Base-by-base conservation (phyloP, 2,797 vertebrate species). In the Meda fulgida region DNA sequence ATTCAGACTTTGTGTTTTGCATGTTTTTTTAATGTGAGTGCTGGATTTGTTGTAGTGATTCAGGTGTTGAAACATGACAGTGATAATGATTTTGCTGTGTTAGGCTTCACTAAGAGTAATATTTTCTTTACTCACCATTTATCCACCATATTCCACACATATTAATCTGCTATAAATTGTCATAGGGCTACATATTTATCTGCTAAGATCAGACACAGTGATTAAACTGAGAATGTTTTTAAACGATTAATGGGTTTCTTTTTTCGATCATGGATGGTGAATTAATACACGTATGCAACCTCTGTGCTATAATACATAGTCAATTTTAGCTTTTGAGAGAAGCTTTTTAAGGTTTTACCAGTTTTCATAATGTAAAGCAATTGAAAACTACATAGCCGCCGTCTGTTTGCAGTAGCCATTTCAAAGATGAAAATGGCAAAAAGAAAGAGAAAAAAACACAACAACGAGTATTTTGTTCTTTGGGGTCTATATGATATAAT, bases 21-120 rank as follows among this genome's bases (percentile, higher is more conserved):
- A 69, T 55, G 36, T 67, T 67, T 19, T 75, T 66, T 58, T n/a
- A 58, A 51, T 72, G 48, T 23, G 72, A 40, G n/a, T 78, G 13
- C 26, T 60, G 58, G 11, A n/a, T 58, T 13, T 58, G 11, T 60
- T 29, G 29, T 29, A 63, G 13, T 3, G 26, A 63, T 29, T 63
- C 5, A 29, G 13, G 26, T 63, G 13, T 29, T 63, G 23, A n/a
- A 58, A n/a, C 23, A 55, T 60, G 26, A 63, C 14, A 14, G 5
- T 63, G 13, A 63, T 58, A 7, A 40, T 63, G n/a, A 21, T 63
- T 78, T 63, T 43, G 55, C 23, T 11, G 5, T 58, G 55, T 60
- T 81, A 40, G 16, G 67, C 51, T 55, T 70, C 26, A 58, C 36
- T n/a, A 58, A n/a, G 51, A 55, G 67, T 55, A 43, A 40, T 40